phyloP scores from a whole-genome alignment of 2,888 invertebrate genomes.

The Chloromyia formosa region DNA sequence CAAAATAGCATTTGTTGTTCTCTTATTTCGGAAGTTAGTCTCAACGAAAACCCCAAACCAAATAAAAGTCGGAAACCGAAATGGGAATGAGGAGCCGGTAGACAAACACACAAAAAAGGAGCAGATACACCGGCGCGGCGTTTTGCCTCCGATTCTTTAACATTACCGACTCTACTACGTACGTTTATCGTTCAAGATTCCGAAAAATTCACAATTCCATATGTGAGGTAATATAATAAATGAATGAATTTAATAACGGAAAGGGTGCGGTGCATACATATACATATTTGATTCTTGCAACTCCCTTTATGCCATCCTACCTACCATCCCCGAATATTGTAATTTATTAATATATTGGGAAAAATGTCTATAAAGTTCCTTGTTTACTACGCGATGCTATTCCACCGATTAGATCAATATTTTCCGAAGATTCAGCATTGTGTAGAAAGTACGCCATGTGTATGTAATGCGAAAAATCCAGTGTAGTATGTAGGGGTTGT shows the following conservation, averaged over 20 bases:
- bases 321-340: too few species aligned
- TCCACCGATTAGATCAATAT: too few species aligned
- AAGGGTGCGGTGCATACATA: not conserved
- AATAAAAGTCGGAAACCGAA: not conserved
- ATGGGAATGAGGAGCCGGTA: not conserved
- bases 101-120: too few species aligned
- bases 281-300: not conserved
- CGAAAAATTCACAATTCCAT: not conserved
- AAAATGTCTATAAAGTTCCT: constrained; percentile 10
- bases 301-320: not conserved
- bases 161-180: too few species aligned
- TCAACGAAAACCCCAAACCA: too few species aligned
- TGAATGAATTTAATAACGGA: constrained; percentile 21
- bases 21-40: too few species aligned
- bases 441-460: too few species aligned
- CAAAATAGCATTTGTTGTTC: constrained; percentile 30
- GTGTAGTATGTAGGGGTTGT: not conserved
- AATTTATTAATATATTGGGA: not conserved
- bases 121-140: too few species aligned
- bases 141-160: too few species aligned
- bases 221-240: constrained; percentile 35
- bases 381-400: not conserved
- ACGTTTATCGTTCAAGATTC: too few species aligned
- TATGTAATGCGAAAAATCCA: too few species aligned
- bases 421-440: too few species aligned